Evolutionary conservation across 1,140 invertebrate species (phyloP), one percentile per base, ranked within the genome.

Genomic region (Aphis craccivora): DNA sequence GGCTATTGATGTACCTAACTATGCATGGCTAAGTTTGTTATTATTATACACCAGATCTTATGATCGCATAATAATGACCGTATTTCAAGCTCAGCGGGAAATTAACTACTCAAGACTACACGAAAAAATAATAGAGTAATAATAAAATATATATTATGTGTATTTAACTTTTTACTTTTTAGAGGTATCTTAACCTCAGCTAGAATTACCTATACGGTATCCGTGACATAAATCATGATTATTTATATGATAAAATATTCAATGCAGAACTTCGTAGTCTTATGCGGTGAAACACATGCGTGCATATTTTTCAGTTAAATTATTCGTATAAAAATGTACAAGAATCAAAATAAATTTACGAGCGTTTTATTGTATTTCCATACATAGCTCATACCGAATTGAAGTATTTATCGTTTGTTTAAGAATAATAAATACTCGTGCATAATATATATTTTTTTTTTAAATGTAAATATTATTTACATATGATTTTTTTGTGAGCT

Each of bases 141-240:
- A 86, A 86, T 86, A 86, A 45, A n/a, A 86, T 25, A 40, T 45
- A 45, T 45, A 45, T 11, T 45, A 45, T 11, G 11, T 45, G 1
- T 40, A 45, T 45, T 84, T 84, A 6, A 25, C 22, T 86, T 86
- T 86, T 45, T 45, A 25, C 22, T 86, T 86, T 86, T 45, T 45
- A 86, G 14, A 43, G 37, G 22, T 86, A 86, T 18, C 37, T 48
- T 48, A 55, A 43, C 25, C 37, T 86, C 43, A 25, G n/a, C n/a
- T n/a, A n/a, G 25, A 45, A 86, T 86, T 86, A 23, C 84, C 43
- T 30, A 86, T n/a, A 45, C 25, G 23, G 14, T 43, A n/a, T 45
- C 23, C 40, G 84, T 86, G 84, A 86, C 43, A 86, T 45, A 86
- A 86, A 86, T 86, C 84, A 86, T 86, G 84, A 86, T 86, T 86